Conservation (phyloP, 2,888 invertebrate genomes). For the Mesoligia furuncula region DNA sequence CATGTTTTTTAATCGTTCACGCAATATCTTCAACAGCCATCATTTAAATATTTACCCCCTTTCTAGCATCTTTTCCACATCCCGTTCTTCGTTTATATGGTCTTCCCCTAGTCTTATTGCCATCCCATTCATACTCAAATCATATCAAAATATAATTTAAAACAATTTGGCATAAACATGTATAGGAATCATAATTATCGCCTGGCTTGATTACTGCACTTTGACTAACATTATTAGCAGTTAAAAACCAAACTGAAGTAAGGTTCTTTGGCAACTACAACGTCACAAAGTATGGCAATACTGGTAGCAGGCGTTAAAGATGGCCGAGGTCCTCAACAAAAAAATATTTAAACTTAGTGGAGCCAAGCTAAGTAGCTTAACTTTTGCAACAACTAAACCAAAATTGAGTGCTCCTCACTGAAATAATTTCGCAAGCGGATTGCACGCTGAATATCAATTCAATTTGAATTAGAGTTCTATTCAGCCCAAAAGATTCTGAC, state of each 20-base stretch:
- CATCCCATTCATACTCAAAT: not conserved
- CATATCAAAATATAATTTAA: not conserved
- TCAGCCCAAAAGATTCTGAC: conserved; percentile 17
- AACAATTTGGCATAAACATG: not conserved
- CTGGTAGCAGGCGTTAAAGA: not conserved
- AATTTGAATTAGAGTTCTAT: conserved; percentile 27
- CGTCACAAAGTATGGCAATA: not conserved
- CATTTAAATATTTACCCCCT: too few species aligned
- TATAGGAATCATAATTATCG: not conserved
- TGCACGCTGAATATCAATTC: conserved; percentile 34
- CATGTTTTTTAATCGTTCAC: too few species aligned
- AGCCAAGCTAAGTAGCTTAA: not conserved
- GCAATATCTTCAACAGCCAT: too few species aligned
- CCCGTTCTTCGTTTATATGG: not conserved
- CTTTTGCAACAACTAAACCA: conserved; percentile 19
- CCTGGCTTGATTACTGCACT: not conserved
- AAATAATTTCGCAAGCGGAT: conserved; percentile 20
- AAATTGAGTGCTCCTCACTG: conserved; percentile 13
- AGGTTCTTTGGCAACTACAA: not conserved
- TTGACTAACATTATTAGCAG: not conserved
- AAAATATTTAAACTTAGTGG: too few species aligned
- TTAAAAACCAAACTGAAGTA: not conserved
- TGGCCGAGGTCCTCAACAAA: not conserved
- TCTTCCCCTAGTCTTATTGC: not conserved
- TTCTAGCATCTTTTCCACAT: too few species aligned